Evolutionary conservation across 2,888 invertebrate species (phyloP).

Genomic region (Eurytoma adleriae): DNA sequence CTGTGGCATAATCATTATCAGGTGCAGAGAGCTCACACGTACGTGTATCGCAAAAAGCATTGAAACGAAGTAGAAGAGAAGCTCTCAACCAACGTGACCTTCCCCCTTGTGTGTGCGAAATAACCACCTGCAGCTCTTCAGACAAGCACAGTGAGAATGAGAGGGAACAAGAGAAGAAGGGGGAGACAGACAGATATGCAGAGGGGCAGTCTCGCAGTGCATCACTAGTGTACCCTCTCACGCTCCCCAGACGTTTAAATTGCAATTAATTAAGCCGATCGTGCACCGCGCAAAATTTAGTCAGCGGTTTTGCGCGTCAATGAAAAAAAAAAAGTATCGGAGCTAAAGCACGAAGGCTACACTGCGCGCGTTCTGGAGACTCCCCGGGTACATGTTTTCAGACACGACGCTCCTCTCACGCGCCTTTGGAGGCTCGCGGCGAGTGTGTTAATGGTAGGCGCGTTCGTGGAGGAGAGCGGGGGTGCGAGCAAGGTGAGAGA

Average conservation of each 20-base stretch:
- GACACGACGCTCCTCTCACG: too few species aligned
- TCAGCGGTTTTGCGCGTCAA: neutral
- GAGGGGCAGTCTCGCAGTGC: slow-evolving; percentile 1
- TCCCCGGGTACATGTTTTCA: too few species aligned
- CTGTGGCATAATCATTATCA: slow-evolving; percentile 43
- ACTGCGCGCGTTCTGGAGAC: neutral
- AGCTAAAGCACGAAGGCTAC: neutral
- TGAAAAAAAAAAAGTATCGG: neutral
- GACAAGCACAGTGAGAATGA: slow-evolving; percentile 41
- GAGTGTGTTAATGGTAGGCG: too few species aligned
- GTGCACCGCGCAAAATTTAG: slow-evolving; percentile 17
- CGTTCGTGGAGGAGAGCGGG: neutral
- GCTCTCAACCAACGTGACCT: slow-evolving; percentile 49
- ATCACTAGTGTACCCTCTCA: slow-evolving; percentile 4
- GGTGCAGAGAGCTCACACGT: slow-evolving; percentile 23
- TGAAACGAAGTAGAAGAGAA: slow-evolving; percentile 33
- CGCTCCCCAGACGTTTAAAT: slow-evolving; percentile 39
- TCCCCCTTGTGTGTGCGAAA: slow-evolving; percentile 40
- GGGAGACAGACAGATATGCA: slow-evolving; percentile 15
- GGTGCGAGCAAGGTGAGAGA: neutral
- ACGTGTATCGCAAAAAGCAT: slow-evolving; percentile 39
- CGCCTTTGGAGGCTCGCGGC: too few species aligned
- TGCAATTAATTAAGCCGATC: slow-evolving; percentile 41
- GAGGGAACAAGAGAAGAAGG: slow-evolving; percentile 10
- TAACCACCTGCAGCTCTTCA: slow-evolving; percentile 53